Conservation (phyloP, 2,797 vertebrate genomes). For the Choloepus didactylus region DNA sequence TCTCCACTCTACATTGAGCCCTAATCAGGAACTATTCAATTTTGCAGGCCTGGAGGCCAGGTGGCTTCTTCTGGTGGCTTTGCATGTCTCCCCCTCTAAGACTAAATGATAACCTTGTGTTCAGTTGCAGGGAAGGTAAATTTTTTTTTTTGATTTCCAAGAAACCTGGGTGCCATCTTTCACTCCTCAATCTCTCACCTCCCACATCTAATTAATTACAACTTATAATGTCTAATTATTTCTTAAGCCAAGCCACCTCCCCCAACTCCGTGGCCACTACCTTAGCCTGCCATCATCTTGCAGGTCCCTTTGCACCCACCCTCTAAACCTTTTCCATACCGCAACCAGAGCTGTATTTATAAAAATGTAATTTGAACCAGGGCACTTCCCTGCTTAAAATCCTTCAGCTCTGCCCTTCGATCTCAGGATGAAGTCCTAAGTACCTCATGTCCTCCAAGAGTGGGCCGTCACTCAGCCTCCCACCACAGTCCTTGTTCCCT, state of each 20-base stretch:
- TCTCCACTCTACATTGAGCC: neutral
- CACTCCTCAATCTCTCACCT: neutral
- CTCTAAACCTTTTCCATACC: constrained; percentile 7
- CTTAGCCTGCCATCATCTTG: neutral
- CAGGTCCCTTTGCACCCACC: neutral
- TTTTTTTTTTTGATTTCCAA: neutral
- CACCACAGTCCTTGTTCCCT: neutral
- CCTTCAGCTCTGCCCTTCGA: constrained; percentile 33
- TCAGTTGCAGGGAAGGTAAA: neutral
- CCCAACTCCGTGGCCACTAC: neutral
- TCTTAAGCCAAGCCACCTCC: neutral
- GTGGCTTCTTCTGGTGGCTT: neutral
- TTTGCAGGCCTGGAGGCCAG: neutral
- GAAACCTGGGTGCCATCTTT: neutral
- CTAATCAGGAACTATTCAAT: neutral
- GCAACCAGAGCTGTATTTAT: neutral
- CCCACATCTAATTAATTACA: neutral
- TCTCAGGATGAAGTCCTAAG: constrained; percentile 62
- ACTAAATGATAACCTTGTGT: neutral
- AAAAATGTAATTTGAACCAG: constrained; percentile 19
- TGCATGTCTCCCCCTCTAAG: neutral
- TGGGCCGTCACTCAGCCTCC: neutral
- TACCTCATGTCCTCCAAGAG: constrained; percentile 29
- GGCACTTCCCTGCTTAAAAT: constrained; percentile 36
- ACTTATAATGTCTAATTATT: neutral